These are phyloP conservation scores for Mayetiola destructor DNA, from an alignment of 2,888 invertebrate genomes.

Conservation along the genomic window DNA sequence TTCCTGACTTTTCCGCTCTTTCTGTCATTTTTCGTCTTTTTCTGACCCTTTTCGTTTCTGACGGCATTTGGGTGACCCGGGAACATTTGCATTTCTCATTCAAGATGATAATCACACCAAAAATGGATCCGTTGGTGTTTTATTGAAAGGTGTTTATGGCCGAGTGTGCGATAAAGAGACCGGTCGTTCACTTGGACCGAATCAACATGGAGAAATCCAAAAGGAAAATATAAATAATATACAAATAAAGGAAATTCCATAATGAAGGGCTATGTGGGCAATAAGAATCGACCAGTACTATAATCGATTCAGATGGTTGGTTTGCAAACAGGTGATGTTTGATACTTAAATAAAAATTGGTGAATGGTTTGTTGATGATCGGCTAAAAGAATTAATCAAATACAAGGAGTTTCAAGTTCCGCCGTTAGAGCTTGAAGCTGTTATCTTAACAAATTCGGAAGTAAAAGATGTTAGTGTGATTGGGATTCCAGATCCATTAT, in stretches of 20 bases:
- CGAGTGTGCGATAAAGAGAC: slow-evolving; percentile 50
- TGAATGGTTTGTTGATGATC: slow-evolving; percentile 51
- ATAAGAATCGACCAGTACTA: slow-evolving; percentile 47
- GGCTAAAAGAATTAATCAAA: slow-evolving; percentile 81
- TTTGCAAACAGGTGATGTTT: slow-evolving; percentile 67
- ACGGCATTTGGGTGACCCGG: too few species aligned
- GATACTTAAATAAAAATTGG: slow-evolving; percentile 64
- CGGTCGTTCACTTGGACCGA: slow-evolving; percentile 45
- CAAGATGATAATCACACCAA: slow-evolving; percentile 34
- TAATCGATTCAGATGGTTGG: slow-evolving; percentile 60
- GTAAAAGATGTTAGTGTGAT: slow-evolving; percentile 70
- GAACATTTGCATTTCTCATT: slow-evolving; percentile 44
- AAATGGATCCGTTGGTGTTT: slow-evolving; percentile 50
- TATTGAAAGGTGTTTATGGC: slow-evolving; percentile 48
- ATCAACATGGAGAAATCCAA: slow-evolving; percentile 67
- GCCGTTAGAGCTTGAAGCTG: slow-evolving; percentile 74
- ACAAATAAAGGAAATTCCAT: slow-evolving; percentile 61
- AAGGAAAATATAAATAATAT: too few species aligned
- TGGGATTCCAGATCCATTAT: slow-evolving; percentile 55
- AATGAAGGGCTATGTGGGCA: slow-evolving; percentile 74
- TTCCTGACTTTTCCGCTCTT: too few species aligned
- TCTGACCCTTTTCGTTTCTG: too few species aligned
- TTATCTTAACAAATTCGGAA: slow-evolving; percentile 53
- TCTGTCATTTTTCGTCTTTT: too few species aligned
- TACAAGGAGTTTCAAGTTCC: slow-evolving; percentile 78